Evolutionary conservation across 2,888 invertebrate genomes (phyloP), one percentile per base, ranked within the genome.

Genomic region (Nephrotoma appendiculata): DNA sequence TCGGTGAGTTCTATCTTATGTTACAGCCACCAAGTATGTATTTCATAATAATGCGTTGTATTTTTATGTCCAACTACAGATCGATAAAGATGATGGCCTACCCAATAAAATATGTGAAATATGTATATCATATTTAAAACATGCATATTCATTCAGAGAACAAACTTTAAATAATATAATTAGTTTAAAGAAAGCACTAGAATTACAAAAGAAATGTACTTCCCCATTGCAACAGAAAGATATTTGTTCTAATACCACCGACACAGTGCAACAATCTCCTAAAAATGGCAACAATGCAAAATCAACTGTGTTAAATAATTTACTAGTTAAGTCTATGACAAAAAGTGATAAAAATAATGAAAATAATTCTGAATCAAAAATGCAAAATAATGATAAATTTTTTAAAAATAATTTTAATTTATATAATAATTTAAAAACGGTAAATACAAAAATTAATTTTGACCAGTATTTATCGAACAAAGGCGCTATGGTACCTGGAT

Each of bases 81-180:
- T 90, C 31, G 88, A 89, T 6, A 88, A 88, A 4, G 89, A 90
- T 41, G 91, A 91, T 89, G 91, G 90, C n/a, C 88, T 92, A 41
- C 92, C 91, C 1, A 88, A 88, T 9, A 89, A 89, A 86, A 91
- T 92, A 87, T 91, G 91, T 88, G 91, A 91, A 7, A 87, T 91
- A 3, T 91, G 91, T 88, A 91, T 91, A 88, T 91, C 92, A 7
- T 91, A 91, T 88, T 88, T 91, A 12, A 92, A 92, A 88, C 91
- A 91, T 88, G 92, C 91, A 15, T 90, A 89, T 71, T 90, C 89
- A 87, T 91, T 92, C 89, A 91, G 91, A 0, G 90, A 91, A 86
- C 91, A 91, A 87, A 89, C 89, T 52, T 90, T 91, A 41, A 90
- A 89, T 84, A 91, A 91, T 88, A 89, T 89, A 5, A 87, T 90